Evolutionary conservation across 2,888 invertebrate genomes (phyloP).

Genomic region (Thereva nobilitata): DNA sequence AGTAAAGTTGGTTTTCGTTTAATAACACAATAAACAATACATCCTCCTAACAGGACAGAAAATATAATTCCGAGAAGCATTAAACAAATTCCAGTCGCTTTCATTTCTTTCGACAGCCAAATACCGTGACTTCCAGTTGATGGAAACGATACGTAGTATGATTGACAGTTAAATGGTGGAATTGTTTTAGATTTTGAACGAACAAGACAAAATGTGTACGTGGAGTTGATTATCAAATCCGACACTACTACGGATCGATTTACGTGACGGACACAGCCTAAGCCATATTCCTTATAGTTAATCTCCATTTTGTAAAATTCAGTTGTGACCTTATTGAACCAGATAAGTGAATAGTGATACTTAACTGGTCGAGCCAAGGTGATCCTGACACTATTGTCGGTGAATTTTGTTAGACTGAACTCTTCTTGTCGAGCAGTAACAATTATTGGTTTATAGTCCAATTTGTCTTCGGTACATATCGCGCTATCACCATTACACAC

Average conservation of each 20-base stretch:
- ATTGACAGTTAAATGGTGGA: conserved; percentile 52
- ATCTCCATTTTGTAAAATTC: conserved; percentile 47
- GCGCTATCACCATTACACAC: conserved; percentile 21
- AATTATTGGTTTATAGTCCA: conserved; percentile 23
- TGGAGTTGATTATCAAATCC: conserved; percentile 46
- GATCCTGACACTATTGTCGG: conserved; percentile 30
- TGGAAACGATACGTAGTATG: conserved; percentile 39
- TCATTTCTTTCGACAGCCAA: conserved; percentile 46
- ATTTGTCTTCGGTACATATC: conserved; percentile 14
- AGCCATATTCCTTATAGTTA: conserved; percentile 48
- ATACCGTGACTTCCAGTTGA: conserved; percentile 45
- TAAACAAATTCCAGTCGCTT: conserved; percentile 46
- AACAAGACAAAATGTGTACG: conserved; percentile 52
- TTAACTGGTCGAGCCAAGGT: neutral
- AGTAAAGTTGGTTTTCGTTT: conserved; percentile 63
- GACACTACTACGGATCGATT: conserved; percentile 44
- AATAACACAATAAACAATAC: conserved; percentile 61
- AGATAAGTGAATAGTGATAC: conserved; percentile 47
- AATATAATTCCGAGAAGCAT: conserved; percentile 51
- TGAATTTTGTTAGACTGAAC: neutral
- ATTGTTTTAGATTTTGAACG: conserved; percentile 42
- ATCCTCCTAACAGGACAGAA: conserved; percentile 57
- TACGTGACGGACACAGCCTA: conserved; percentile 49
- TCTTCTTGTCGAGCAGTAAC: conserved; percentile 5
- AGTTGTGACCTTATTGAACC: conserved; percentile 50